These are phyloP conservation scores for Rhinoderma darwinii DNA, from an alignment of 2,113 vertebrate genomes.

Conservation along the genomic window DNA sequence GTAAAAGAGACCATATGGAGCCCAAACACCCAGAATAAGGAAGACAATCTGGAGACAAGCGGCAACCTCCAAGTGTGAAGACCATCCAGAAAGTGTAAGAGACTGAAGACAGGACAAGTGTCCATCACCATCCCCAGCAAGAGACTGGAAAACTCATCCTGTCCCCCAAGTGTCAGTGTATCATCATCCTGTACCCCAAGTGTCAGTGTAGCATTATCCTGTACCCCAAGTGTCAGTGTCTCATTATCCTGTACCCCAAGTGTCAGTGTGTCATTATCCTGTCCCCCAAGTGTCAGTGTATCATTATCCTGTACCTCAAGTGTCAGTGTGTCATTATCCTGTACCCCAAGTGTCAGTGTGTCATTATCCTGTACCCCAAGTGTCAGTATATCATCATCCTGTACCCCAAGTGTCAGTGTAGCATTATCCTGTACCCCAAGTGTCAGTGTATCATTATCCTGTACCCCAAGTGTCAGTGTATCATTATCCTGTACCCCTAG, in stretches of 20 bases:
- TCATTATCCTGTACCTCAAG: neutral
- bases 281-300: neutral
- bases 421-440: neutral
- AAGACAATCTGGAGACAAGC: neutral
- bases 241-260: neutral
- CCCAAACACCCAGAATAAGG: neutral
- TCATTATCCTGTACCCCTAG: neutral
- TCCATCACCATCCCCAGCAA: neutral
- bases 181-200: neutral
- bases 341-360: too few relatives aligned
- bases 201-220: too few relatives aligned
- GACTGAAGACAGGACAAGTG: neutral
- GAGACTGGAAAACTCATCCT: neutral
- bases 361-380: neutral
- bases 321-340: too few relatives aligned
- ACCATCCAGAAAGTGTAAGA: neutral
- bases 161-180: neutral
- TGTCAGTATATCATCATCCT: neutral
- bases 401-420: neutral
- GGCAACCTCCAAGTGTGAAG: slow-evolving; percentile 1
- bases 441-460: too few relatives aligned
- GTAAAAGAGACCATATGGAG: slow-evolving; percentile 27
- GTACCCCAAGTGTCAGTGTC: too few relatives aligned
- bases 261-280: neutral
- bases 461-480: too few relatives aligned